Percentiles rank a stretch among this genome's conserved stretches.
These are phyloP conservation scores for Lota lota DNA, from an alignment of 2,113 vertebrate species.

Conservation along the genomic window DNA sequence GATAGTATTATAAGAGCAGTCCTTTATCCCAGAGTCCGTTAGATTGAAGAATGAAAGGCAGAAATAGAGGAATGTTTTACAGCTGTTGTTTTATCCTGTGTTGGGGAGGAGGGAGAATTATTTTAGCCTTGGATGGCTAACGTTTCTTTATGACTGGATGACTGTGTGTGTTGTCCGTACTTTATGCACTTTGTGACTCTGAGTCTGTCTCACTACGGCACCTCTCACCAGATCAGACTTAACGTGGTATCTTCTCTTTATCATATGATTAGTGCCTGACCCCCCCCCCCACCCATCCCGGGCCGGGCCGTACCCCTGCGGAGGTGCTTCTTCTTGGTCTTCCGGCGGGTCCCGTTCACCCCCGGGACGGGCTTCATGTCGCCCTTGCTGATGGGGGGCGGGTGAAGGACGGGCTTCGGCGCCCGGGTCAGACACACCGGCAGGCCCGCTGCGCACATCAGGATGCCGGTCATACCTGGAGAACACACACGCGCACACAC, in stretches of 20 bases:
- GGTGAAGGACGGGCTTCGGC: conserved; percentile 92
- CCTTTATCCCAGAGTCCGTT: too few species aligned
- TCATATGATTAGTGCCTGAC: background rate
- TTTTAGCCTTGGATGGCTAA: too few species aligned
- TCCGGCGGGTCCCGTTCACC: conserved; percentile 88
- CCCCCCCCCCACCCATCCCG: background rate
- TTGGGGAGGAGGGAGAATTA: too few species aligned
- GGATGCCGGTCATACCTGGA: conserved; percentile 94
- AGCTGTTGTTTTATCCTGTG: too few species aligned
- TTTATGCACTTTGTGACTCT: too few species aligned
- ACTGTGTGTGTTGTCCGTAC: too few species aligned
- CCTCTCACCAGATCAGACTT: background rate
- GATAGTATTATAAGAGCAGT: too few species aligned
- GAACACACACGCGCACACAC: conserved; percentile 18
- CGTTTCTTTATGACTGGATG: too few species aligned
- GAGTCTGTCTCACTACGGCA: conserved; percentile 25
- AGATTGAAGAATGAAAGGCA: too few species aligned
- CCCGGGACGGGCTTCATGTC: conserved; percentile 94
- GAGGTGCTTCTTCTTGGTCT: conserved; percentile 95
- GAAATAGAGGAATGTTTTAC: too few species aligned
- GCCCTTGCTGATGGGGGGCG: conserved; percentile 90
- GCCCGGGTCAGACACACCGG: conserved; percentile 93
- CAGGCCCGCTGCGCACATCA: conserved; percentile 92
- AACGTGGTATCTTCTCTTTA: background rate
- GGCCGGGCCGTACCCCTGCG: conserved; percentile 80